phyloP scores from a whole-genome alignment of 2,113 vertebrate genomes.

The Halichoeres trimaculatus region DNA sequence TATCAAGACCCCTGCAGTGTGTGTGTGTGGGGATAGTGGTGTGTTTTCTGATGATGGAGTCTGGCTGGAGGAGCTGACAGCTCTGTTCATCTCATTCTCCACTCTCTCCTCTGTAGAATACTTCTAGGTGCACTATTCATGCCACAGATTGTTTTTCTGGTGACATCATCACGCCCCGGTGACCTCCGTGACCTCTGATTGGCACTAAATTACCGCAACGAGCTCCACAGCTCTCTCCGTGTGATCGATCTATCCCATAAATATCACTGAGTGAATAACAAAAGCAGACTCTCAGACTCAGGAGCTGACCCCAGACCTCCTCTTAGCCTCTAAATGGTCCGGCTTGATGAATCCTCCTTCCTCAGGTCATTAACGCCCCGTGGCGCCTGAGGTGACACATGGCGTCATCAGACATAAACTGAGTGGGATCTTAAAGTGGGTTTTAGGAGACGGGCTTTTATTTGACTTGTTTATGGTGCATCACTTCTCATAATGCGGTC shows the following conservation, averaged over 20 bases:
- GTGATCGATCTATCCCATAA: conserved; percentile 53
- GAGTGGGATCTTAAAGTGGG: conserved; percentile 25
- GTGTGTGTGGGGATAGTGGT: conserved; percentile 2
- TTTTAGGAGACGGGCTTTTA: conserved; percentile 57
- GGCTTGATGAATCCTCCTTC: conserved; percentile 20
- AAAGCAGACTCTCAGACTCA: conserved; percentile 41
- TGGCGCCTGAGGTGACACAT: conserved; percentile 40
- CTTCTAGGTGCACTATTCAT: too few relatives aligned
- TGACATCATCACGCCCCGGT: conserved; percentile 50
- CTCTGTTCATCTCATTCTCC: conserved; percentile 16
- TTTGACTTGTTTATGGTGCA: conserved; percentile 42
- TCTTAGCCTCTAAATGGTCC: conserved; percentile 27
- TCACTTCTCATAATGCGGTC: conserved; percentile 36
- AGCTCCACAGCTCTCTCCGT: conserved; percentile 11
- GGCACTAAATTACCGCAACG: conserved; percentile 48
- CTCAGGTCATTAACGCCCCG: not conserved
- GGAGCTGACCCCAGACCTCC: conserved; percentile 34
- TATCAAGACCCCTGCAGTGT: conserved; percentile 55
- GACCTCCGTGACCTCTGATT: conserved; percentile 33
- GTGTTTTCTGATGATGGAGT: conserved; percentile 27
- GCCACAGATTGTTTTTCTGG: not conserved
- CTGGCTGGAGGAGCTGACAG: conserved; percentile 32
- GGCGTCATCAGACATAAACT: conserved; percentile 55
- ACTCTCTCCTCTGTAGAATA: too few relatives aligned
- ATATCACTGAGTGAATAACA: conserved; percentile 55